Evolutionary conservation across 2,888 invertebrate species (phyloP), one percentile per base, ranked within the genome.

Genomic region (Ethmia dodecea): DNA sequence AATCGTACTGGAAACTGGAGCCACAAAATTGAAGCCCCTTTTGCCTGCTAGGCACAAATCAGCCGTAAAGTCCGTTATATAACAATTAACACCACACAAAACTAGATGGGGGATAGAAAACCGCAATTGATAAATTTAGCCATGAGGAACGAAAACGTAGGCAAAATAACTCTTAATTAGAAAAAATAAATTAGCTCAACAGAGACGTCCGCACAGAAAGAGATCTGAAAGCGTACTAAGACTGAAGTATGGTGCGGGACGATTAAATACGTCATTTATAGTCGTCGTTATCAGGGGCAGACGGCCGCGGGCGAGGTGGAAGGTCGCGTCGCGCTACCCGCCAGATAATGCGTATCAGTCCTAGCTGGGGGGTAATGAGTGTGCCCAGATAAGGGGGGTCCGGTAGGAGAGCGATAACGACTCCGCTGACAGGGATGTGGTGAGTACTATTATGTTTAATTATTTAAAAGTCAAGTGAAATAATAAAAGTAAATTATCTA

Each of bases 341-440:
- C 47, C 42, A 39, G 81, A 83, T 83, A 78, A 55, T 38, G 48
- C n/a, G 55, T 73, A 76, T 76, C 74, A 53, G 64, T 70, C 63
- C 80, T 67, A 57, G 60, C 79, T 63, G 77, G 84, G 84, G 84
- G 84, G 84, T 86, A 83, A 68, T 48, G 63, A 68, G 55, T 35
- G 28, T 11, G 22, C 1, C 9, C 22, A 22, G 22, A 22, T 22
- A 22, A 22, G 1, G 22, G n/a, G n/a, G n/a, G n/a, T n/a, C n/a
- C n/a, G n/a, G n/a, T n/a, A n/a, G n/a, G n/a, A n/a, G n/a, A n/a
- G n/a, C n/a, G n/a, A n/a, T n/a, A n/a, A n/a, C n/a, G n/a, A n/a
- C n/a, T n/a, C n/a, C n/a, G n/a, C n/a, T n/a, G n/a, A n/a, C n/a
- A n/a, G n/a, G n/a, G n/a, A n/a, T n/a, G n/a, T n/a, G n/a, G n/a